Evolutionary conservation across 2,797 vertebrate genomes (phyloP), one percentile per base, ranked within the genome.

Genomic region (Balearica regulorum): DNA sequence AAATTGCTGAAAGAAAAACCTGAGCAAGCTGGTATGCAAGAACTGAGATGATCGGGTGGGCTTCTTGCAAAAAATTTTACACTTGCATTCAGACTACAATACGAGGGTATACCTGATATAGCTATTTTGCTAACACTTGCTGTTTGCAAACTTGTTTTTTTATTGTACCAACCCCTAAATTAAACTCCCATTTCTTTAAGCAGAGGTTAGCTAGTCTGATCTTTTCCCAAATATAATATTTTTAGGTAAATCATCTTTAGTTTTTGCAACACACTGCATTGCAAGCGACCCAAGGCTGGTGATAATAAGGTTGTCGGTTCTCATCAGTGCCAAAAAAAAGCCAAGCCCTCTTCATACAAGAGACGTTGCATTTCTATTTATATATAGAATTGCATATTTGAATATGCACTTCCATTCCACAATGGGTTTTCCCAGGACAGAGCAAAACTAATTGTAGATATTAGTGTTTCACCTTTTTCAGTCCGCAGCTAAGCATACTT

Each of bases 351-450:
- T 66, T 69, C 68, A 17, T 44, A 37, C 29, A 77, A 39, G 57
- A 93, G 44, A 44, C 85, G 62, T 24, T 87, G 54, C 20, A 13
- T 78, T 96, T 92, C 58, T 89, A 54, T 80, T 96, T 96, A 29
- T 89, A 68, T 53, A 55, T 6, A 62, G 57, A 68, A 73, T 28
- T 82, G 16, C 7, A 16, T 57, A 21, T 64, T 66, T 80, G 43
- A 93, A 58, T 87, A 37, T 39, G 19, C 6, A 16, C 13, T 83
- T 72, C 21, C 7, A 26, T n/a, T 82, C 25, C 78, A 55, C n/a
- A 20, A 69, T 25, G 21, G 57, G 33, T 53, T 95, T 90, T 88
- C 77, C 71, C 35, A 44, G 48, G 92, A 44, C 21, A 61, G 41
- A 72, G 11, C n/a, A 81, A 78, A 90, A 51, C 6, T 65, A 39